Percentiles rank a stretch among this genome's conserved stretches.
Conservation (phyloP, 2,113 vertebrate genomes). For the Hippolais icterina region DNA sequence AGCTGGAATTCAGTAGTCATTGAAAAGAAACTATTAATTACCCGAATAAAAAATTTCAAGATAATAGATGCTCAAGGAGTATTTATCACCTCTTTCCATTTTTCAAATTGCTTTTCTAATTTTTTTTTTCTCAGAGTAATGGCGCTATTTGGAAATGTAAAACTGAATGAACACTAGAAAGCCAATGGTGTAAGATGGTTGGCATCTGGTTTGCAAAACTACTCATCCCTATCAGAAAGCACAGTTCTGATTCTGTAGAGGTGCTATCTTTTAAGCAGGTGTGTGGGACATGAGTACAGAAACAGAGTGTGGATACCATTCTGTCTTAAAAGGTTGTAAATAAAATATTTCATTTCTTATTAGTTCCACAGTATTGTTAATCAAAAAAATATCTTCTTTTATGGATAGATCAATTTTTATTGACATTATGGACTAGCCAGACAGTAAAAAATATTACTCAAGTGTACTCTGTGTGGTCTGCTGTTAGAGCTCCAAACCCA, state of each 20-base stretch:
- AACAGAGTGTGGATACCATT: background rate
- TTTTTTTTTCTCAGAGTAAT: background rate
- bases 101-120: background rate
- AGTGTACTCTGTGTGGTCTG: background rate
- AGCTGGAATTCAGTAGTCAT: background rate
- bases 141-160: background rate
- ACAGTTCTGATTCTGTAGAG: background rate
- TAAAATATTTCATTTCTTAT: background rate
- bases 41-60: fast-evolving
- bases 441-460: background rate
- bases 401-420: background rate
- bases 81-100: background rate
- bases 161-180: background rate
- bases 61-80: background rate
- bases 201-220: background rate
- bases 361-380: background rate
- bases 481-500: background rate
- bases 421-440: background rate
- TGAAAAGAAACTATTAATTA: background rate
- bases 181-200: background rate
- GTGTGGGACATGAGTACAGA: background rate
- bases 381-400: background rate
- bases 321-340: background rate
- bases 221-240: background rate
- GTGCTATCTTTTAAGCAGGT: background rate